These are phyloP conservation scores for Apis mellifera DNA, from an alignment of 1,140 invertebrate genomes.

Conservation along the genomic window DNA sequence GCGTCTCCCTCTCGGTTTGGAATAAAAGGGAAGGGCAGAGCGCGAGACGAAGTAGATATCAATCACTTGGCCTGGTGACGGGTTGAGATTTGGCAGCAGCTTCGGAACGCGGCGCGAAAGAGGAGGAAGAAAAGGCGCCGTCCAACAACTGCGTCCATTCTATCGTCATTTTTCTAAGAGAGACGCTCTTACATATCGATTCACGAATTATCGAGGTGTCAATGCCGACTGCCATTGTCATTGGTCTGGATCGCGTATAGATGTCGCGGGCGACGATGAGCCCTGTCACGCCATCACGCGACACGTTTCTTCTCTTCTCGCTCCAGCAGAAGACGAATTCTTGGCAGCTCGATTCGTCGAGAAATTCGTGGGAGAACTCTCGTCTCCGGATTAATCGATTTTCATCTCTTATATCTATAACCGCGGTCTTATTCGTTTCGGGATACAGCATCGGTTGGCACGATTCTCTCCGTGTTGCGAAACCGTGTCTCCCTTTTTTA, in stretches of 20 bases:
- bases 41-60: constrained; percentile 66
- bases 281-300: constrained; percentile 18
- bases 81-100: constrained; percentile 72
- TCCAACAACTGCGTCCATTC: constrained; percentile 66
- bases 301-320: constrained; percentile 17
- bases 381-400: constrained; percentile 6
- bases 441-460: not conserved
- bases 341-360: constrained; percentile 15
- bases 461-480: not conserved
- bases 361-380: constrained; percentile 23
- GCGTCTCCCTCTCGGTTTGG: constrained; percentile 49
- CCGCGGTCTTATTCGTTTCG: not conserved
- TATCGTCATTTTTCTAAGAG: constrained; percentile 73
- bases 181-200: constrained; percentile 57
- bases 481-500: not conserved
- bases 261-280: constrained; percentile 23
- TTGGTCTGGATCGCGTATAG: not conserved
- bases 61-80: constrained; percentile 72
- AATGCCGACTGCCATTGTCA: constrained; percentile 47
- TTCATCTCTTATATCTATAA: constrained; percentile 15
- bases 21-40: constrained; percentile 62
- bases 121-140: constrained; percentile 47
- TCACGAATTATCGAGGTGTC: constrained; percentile 66
- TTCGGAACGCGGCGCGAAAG: constrained; percentile 57
- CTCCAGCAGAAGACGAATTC: constrained; percentile 9